Evolutionary conservation across 2,888 invertebrate species (phyloP), one percentile per base, ranked within the genome.

Genomic region (Calameuta idolon): DNA sequence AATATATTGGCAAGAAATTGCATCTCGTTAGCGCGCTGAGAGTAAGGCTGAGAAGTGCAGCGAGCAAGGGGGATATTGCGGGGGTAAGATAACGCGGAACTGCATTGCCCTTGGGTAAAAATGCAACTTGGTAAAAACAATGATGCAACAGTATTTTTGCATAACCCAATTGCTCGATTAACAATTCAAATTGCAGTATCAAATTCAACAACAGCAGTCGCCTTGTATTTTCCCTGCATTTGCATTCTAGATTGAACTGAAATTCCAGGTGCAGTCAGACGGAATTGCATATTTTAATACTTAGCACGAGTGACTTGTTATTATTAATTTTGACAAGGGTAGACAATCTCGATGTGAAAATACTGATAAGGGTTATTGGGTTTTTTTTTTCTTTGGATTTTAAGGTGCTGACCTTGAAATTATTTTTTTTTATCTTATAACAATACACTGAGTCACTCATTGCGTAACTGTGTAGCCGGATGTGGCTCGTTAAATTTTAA

Each of bases 141-240:
- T 12, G 73, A 77, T 69, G 78, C 80, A 78, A 82, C 82, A 83
- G 80, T 84, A 83, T 82, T 83, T 82, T 80, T 80, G 82, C 83
- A 85, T 85, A 84, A 86, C 81, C 84, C 82, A 55, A 23, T 55
- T 55, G 15, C 55, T 55, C 55, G 77, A 85, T 85, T 83, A 84
- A 85, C 87, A 85, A 86, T 84, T 87, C 85, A 86, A 85, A 84
- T 85, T 74, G 78, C 69, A 76, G 75, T 79, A 83, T 83, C 81
- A 83, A 83, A 83, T 79, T 80, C 81, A 81, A 80, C 79, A 80
- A 55, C 76, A 76, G 77, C 78, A 69, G 75, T 23, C 55, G 55
- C 9, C 55, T 23, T 9, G 55, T 55, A 23, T 23, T 55, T 55
- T 55, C 23, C 55, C 9, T 55, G 55, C 5, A 55, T 55, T 55